Base-by-base conservation (phyloP, 2,888 invertebrate species). In the Apamea anceps region DNA sequence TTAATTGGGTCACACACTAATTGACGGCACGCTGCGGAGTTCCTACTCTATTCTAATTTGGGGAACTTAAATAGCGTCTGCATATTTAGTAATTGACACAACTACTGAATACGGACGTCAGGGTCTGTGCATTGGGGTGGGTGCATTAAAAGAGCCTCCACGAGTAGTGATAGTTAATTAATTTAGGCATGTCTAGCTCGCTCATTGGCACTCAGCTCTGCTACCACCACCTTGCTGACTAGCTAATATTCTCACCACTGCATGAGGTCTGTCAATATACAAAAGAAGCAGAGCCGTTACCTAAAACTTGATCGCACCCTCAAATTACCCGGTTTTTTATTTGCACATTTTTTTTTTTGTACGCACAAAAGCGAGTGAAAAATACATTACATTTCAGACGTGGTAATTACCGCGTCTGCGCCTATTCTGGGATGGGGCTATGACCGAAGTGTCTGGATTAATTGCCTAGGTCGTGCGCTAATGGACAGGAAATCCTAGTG, bases 1-100 rank as follows among this genome's bases (percentile, higher is more conserved):
- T 91, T 95, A 96, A 96, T 96, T 96, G 96, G 96, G 96, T 96
- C 95, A 93, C 95, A 94, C 91, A 92, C 90, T 95, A 96, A 96
- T 95, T 95, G 95, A 95, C 94, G 93, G 91, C 91, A 92, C 92
- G 92, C 91, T 92, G 91, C 90, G 92, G 92, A 93, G 94, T 93
- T 88, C 88, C 82, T 87, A 86, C 90, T 89, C 90, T 90, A 92
- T 93, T 92, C 93, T 94, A 83, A 86, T 87, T 89, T 84, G 66
- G 79, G 48, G 18, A 85, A 85, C 78, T 75, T 86, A 80, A 79
- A 86, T 87, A 77, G 81, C 77, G 77, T 87, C 72, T 66, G 72
- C 72, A 78, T 88, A 79, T 81, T 85, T 85, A 28, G 67, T 77
- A 78, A 81, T 81, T 84, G 72, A 67, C 85, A 72, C 78, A 67